Evolutionary conservation across 2,797 vertebrate genomes (phyloP).

Genomic region (Acropternis orthonyx): DNA sequence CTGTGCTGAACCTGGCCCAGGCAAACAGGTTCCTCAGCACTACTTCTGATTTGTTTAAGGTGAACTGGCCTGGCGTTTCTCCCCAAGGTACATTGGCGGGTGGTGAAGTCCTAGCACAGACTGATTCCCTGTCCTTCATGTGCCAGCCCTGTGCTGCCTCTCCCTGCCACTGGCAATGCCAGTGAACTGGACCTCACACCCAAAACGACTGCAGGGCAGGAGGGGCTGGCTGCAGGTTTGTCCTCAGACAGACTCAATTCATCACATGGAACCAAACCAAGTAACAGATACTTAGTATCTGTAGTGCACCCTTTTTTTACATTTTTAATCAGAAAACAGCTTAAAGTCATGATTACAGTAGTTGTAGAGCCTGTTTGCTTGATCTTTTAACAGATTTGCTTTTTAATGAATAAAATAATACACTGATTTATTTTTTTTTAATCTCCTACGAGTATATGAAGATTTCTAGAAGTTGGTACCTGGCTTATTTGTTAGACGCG

Average conservation of each 20-base stretch:
- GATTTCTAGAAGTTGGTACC: background rate
- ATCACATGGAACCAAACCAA: background rate
- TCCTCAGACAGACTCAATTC: fast-evolving
- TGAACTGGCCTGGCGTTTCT: fast-evolving
- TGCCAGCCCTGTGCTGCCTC: fast-evolving
- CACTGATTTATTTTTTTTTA: background rate
- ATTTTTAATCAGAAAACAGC: background rate
- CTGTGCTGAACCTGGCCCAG: fast-evolving
- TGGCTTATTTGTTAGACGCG: background rate
- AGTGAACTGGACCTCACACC: fast-evolving
- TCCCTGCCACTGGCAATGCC: background rate
- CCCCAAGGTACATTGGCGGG: fast-evolving
- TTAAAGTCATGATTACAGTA: background rate
- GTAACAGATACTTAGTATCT: background rate
- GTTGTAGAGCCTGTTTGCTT: background rate
- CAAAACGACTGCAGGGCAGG: fast-evolving
- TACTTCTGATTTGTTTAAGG: fast-evolving
- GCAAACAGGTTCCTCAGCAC: no score
- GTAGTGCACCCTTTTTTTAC: background rate
- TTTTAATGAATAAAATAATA: background rate
- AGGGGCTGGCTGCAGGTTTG: fast-evolving
- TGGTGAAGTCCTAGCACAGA: fast-evolving
- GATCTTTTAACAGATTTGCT: background rate
- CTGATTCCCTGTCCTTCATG: fast-evolving
- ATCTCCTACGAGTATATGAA: background rate